These are phyloP conservation scores for Clavelina lepadiformis DNA, from an alignment of 23 tunicate species.

Conservation along the genomic window DNA sequence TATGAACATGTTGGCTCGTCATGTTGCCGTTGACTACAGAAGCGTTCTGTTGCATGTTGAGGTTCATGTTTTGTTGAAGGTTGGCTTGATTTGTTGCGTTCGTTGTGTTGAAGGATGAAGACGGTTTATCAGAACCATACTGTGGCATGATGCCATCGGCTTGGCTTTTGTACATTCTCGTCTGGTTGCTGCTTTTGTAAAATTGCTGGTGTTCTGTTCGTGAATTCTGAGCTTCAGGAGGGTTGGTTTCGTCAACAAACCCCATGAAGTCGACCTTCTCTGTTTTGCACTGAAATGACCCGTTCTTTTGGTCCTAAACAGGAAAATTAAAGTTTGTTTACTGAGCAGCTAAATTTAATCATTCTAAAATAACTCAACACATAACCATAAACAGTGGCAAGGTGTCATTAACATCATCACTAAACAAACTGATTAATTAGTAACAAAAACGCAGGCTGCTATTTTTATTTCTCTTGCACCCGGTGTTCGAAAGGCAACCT, in stretches of 20 bases:
- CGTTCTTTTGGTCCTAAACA: constrained; percentile 1
- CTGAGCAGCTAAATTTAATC: too few species aligned
- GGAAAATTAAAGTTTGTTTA: background rate
- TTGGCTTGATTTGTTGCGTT: constrained; percentile 9
- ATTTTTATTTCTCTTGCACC: too few species aligned
- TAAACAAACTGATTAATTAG: too few species aligned
- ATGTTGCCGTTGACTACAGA: background rate
- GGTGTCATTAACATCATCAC: too few species aligned
- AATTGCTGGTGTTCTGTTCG: constrained; percentile 6
- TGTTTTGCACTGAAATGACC: constrained; percentile 49
- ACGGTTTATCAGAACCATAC: too few species aligned
- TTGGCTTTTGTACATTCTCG: background rate
- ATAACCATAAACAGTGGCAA: too few species aligned
- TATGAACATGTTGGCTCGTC: constrained; percentile 59
- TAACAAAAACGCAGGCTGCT: too few species aligned
- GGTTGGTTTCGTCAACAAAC: constrained; percentile 6
- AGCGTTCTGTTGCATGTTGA: constrained; percentile 22
- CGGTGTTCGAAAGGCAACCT: too few species aligned
- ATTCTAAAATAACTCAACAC: too few species aligned
- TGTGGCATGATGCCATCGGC: too few species aligned
- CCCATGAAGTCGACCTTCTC: constrained; percentile 31
- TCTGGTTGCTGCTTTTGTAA: constrained; percentile 13
- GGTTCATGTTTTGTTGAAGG: constrained; percentile 24
- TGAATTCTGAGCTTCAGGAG: constrained; percentile 16
- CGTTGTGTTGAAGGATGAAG: too few species aligned